A percentile compares a stretch with the other conserved stretches of the same genome.
These are phyloP conservation scores for Sarcophaga bullata DNA, from an alignment of 1,140 invertebrate genomes.

Conservation along the genomic window DNA sequence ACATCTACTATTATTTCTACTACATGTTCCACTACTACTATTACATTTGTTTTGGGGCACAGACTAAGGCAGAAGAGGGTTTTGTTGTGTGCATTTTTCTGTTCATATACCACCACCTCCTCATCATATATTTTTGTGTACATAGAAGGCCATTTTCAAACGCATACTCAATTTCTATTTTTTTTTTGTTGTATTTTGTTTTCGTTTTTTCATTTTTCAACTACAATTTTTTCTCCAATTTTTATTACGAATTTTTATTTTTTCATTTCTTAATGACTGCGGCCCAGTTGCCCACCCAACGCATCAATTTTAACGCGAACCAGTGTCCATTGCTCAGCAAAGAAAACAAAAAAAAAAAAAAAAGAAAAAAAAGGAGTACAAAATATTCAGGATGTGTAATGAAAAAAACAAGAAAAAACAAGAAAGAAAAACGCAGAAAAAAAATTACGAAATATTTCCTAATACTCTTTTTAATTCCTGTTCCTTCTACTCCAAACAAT, in stretches of 20 bases:
- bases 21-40: no score
- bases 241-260: no score
- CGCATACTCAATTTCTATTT: slow-evolving; percentile 12
- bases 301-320: slow-evolving; percentile 17
- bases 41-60: no score
- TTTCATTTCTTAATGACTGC: background rate
- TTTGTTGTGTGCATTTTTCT: background rate
- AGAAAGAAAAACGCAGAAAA: no score
- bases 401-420: no score
- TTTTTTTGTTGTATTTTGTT: no score
- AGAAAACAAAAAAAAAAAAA: background rate
- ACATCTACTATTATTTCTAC: no score
- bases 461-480: background rate
- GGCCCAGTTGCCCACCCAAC: slow-evolving; percentile 14
- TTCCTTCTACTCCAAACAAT: background rate
- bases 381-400: no score
- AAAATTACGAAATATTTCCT: slow-evolving; percentile 23
- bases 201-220: no score
- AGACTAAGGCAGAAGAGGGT: background rate
- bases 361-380: background rate
- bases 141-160: slow-evolving; percentile 14
- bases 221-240: no score
- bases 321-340: background rate
- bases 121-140: background rate
- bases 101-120: background rate